These are phyloP conservation scores for Spheniscus mendiculus DNA, from an alignment of 2,113 vertebrate genomes.

Conservation along the genomic window DNA sequence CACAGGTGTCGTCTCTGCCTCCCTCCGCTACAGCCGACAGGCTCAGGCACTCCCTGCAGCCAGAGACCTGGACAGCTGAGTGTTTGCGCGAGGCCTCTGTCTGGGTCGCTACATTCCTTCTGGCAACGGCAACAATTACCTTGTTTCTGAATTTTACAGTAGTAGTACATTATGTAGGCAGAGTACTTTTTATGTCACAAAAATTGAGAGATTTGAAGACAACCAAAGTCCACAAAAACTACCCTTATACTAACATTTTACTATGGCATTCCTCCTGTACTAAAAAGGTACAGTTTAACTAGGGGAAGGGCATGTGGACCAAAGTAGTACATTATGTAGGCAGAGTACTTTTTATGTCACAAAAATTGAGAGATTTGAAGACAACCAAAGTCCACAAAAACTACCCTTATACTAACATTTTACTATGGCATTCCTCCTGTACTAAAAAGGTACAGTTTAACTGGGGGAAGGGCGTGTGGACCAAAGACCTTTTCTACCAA, in stretches of 20 bases:
- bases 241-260: neutral
- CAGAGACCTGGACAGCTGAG: no score
- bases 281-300: neutral
- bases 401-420: neutral
- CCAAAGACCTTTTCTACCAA: neutral
- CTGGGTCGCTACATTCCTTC: no score
- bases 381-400: neutral
- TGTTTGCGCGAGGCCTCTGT: no score
- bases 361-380: neutral
- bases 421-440: neutral
- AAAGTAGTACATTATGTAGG: neutral
- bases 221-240: neutral
- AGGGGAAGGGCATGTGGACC: rapidly evolving
- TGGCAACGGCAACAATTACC: no score
- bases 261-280: neutral
- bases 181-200: neutral
- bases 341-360: neutral
- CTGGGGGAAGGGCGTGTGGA: rapidly evolving
- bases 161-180: neutral
- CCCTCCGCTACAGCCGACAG: no score
- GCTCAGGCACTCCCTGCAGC: no score
- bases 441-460: neutral
- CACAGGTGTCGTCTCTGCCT: no score
- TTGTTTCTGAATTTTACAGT: neutral
- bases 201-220: neutral